Evolutionary conservation across 1,140 invertebrate species (phyloP), one percentile per base, ranked within the genome.

Genomic region (Drosophila pachea): DNA sequence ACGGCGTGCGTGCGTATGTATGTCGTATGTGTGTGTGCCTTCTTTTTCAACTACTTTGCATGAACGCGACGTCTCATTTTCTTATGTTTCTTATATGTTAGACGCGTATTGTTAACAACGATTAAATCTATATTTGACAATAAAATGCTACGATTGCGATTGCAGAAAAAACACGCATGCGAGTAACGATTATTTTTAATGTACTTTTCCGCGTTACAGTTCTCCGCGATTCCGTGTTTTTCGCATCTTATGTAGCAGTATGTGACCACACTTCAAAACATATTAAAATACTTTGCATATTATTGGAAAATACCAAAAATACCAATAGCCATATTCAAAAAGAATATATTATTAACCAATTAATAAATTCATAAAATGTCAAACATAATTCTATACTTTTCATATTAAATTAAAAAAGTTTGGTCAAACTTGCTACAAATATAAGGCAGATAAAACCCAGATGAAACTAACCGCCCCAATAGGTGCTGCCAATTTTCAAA

Each of bases 1-100:
- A 56, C 77, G 77, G 68, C 74, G 75, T 66, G 76, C 61, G 77
- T 73, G 63, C 61, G 68, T 76, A 63, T 71, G 73, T 43, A 70
- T 79, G 78, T 66, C 42, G 38, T 52, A 45, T 66, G 68, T 68
- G 64, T 74, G 61, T 78, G 62, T 78, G 66, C 75, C 66, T 79
- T 76, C 67, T 78, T 76, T 78, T 76, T 76, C 66, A 68, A 60
- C 64, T 72, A 68, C 69, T 68, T 72, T 58, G 64, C 56, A 61
- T 72, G 55, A 68, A 43, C 65, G 69, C 69, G 69, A 68, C 65
- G 56, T 72, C 58, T 68, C 58, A 62, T 68, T 68, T 68, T 63
- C 56, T 33, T 47, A 64, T 64, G 32, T 36, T 69, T 52, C 29
- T 43, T 14, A 14, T 4, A 12, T 60, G 29, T n/a, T 33, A 43